Evolutionary conservation across 2,797 vertebrate genomes (phyloP).

Genomic region (Cetoscarus ocellatus): DNA sequence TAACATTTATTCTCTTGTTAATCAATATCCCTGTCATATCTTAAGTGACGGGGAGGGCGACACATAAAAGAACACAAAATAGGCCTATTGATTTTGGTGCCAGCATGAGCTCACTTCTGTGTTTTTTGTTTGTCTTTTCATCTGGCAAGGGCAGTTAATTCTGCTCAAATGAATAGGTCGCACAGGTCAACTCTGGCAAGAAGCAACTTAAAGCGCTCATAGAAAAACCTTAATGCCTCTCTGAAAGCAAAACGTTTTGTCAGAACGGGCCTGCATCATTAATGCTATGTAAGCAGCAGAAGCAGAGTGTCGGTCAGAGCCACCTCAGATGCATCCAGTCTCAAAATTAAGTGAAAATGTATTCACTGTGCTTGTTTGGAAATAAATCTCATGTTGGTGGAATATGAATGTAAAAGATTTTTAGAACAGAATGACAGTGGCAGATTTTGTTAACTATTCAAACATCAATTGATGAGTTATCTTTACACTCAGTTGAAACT

Average conservation of each 20-base stretch:
- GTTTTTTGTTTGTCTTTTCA: conserved; percentile 85
- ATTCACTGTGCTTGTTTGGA: not conserved
- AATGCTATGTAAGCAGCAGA: conserved; percentile 69
- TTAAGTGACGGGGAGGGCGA: conserved; percentile 59
- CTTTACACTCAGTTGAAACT: conserved; percentile 6
- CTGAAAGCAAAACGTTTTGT: conserved; percentile 83
- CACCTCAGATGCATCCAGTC: conserved; percentile 36
- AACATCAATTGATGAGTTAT: not conserved
- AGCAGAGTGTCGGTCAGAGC: conserved; percentile 52
- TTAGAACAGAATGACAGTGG: conserved; percentile 69
- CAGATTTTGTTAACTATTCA: conserved; percentile 35
- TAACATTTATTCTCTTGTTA: conserved; percentile 34
- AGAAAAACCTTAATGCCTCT: conserved; percentile 80
- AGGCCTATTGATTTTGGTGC: conserved; percentile 82
- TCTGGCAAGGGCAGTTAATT: conserved; percentile 85
- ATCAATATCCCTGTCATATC: conserved; percentile 73
- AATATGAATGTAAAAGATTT: conserved; percentile 12
- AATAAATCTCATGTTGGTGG: not conserved
- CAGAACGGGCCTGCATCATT: conserved; percentile 74
- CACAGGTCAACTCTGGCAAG: conserved; percentile 80
- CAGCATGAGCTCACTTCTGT: conserved; percentile 80
- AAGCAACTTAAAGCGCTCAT: conserved; percentile 78
- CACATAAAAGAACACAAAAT: conserved; percentile 77
- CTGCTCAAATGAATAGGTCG: conserved; percentile 84
- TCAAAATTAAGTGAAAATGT: conserved; percentile 20